Percentiles rank a stretch among this genome's conserved stretches.
These are phyloP conservation scores for Danionella cerebrum DNA, from an alignment of 2,113 vertebrate genomes.

Conservation along the genomic window DNA sequence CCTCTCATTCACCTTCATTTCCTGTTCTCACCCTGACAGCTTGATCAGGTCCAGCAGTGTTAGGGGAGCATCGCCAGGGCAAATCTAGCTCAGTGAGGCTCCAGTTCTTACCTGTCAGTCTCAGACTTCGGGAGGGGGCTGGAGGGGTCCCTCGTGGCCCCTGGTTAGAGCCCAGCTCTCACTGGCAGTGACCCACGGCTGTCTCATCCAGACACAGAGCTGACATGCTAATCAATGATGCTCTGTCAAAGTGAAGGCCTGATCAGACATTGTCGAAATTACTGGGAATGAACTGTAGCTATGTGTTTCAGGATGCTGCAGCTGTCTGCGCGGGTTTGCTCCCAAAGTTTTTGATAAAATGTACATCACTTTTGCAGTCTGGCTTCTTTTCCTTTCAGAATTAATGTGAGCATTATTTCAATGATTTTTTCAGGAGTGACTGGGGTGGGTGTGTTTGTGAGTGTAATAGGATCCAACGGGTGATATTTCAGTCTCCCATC, in stretches of 20 bases:
- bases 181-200: conserved; percentile 48
- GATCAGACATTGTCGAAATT: conserved; percentile 58
- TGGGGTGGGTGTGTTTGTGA: not conserved
- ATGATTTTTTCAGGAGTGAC: not conserved
- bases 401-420: not conserved
- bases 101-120: conserved; percentile 55
- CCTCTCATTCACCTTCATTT: conserved; percentile 3
- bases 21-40: conserved; percentile 14
- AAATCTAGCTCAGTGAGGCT: conserved; percentile 33
- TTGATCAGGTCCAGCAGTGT: conserved; percentile 5
- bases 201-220: conserved; percentile 45
- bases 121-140: conserved; percentile 35
- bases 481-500: conserved; percentile 60
- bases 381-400: conserved; percentile 8
- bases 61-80: not conserved
- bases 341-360: not conserved
- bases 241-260: conserved; percentile 55
- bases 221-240: conserved; percentile 56
- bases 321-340: conserved; percentile 1
- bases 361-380: not conserved
- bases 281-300: conserved; percentile 48
- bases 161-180: conserved; percentile 53
- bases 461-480: conserved; percentile 49
- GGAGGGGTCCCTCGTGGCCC: conserved; percentile 53
- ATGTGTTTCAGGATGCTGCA: conserved; percentile 15